Evolutionary conservation across 2,888 invertebrate species (phyloP).

Genomic region (Mimumesa dahlbomi): DNA sequence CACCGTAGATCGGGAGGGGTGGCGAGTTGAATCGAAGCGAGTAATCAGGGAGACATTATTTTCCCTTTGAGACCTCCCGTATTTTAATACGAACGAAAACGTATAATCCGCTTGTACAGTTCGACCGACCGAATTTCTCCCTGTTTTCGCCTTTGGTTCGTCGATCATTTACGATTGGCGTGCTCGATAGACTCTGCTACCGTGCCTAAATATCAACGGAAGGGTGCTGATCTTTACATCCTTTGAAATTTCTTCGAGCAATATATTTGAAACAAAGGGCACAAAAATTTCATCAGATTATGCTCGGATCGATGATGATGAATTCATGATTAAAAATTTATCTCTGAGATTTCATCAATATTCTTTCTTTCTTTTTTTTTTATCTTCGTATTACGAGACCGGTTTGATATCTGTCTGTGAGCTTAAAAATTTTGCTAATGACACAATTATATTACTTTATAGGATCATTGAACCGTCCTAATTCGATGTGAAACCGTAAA

Average conservation of each 20-base stretch:
- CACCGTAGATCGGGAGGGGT: constrained; percentile 49
- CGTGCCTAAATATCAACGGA: constrained; percentile 30
- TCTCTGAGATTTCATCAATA: neutral
- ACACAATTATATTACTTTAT: constrained; percentile 46
- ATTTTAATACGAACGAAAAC: constrained; percentile 78
- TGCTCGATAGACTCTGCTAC: constrained; percentile 58
- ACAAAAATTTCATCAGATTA: neutral
- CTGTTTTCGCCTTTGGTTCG: constrained; percentile 54
- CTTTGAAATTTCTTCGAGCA: constrained; percentile 38
- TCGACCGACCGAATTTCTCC: constrained; percentile 49
- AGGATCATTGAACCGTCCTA: constrained; percentile 48
- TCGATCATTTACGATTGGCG: constrained; percentile 68
- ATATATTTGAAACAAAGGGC: constrained; percentile 35
- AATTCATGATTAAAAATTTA: neutral
- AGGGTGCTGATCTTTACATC: constrained; percentile 42
- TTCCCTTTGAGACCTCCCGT: constrained; percentile 77
- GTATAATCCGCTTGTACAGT: constrained; percentile 72
- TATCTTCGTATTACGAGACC: constrained; percentile 19
- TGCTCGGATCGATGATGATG: neutral
- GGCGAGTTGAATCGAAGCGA: constrained; percentile 78
- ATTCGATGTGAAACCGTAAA: constrained; percentile 41
- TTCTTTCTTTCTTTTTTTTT: neutral
- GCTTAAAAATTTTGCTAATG: constrained; percentile 44
- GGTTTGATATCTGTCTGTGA: constrained; percentile 30
- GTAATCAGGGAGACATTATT: constrained; percentile 80